phyloP scores from a whole-genome alignment of 2,888 invertebrate species.

The Mythimna ferrago region DNA sequence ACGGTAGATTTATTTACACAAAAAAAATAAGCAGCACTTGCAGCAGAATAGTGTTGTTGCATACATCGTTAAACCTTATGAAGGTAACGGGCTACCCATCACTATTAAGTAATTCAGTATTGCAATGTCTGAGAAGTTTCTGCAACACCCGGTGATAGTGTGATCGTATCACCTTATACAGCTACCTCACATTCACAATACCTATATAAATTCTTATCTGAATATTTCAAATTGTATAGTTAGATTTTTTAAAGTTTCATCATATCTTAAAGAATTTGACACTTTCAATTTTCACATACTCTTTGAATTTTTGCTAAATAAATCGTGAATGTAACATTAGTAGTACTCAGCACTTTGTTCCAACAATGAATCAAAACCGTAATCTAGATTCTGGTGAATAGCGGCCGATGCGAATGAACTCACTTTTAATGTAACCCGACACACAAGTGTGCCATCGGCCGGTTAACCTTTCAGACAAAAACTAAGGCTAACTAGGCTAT shows the following conservation, averaged over 20 bases:
- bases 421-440: constrained; percentile 86
- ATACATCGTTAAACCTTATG: constrained; percentile 36
- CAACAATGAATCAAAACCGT: constrained; percentile 81
- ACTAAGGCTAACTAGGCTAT: constrained; percentile 74
- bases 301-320: constrained; percentile 21
- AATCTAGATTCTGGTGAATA: constrained; percentile 85
- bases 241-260: neutral
- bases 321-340: constrained; percentile 69
- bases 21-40: neutral
- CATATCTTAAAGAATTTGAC: neutral
- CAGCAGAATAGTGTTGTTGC: constrained; percentile 25
- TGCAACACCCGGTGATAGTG: constrained; percentile 45
- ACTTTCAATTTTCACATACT: constrained; percentile 25
- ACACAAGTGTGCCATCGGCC: constrained; percentile 86
- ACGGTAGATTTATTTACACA: neutral
- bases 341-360: constrained; percentile 77
- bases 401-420: constrained; percentile 88
- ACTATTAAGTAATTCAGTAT: constrained; percentile 57
- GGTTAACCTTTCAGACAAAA: constrained; percentile 86
- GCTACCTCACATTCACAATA: neutral
- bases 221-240: neutral
- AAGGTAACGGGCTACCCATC: constrained; percentile 55
- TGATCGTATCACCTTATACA: constrained; percentile 25
- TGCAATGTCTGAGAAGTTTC: constrained; percentile 49
- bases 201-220: neutral